Percentiles rank a stretch among this genome's conserved stretches.
These are phyloP conservation scores for Rhynchophorus ferrugineus DNA, from an alignment of 1,140 invertebrate species.

Conservation along the genomic window DNA sequence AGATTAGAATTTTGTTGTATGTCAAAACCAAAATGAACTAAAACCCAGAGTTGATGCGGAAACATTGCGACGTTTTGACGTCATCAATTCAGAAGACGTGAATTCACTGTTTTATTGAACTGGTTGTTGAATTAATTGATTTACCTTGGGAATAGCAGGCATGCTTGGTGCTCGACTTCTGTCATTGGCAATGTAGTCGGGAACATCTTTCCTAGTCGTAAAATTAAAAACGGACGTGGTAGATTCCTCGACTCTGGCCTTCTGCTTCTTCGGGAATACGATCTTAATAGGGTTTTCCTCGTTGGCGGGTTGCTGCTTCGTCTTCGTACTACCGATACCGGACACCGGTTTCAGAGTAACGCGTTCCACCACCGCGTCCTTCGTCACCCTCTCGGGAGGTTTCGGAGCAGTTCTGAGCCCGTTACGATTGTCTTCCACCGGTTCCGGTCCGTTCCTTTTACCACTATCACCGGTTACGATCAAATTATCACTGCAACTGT, in stretches of 20 bases:
- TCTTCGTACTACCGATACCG: constrained; percentile 3
- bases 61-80: too few species aligned
- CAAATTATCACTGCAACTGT: background rate
- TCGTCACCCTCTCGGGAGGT: background rate
- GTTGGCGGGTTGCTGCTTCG: background rate
- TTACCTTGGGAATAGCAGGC: constrained; percentile 63
- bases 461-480: background rate
- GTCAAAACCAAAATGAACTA: too few species aligned
- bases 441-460: background rate
- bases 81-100: too few species aligned
- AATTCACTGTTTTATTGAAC: too few species aligned
- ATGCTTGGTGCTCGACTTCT: constrained; percentile 62
- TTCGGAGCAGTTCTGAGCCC: background rate
- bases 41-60: too few species aligned
- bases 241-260: constrained; percentile 30
- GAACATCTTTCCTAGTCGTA: constrained; percentile 71
- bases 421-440: background rate
- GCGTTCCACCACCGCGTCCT: constrained; percentile 1
- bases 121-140: too few species aligned
- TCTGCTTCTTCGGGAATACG: constrained; percentile 26
- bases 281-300: constrained; percentile 14
- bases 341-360: constrained; percentile 30
- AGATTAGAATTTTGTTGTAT: too few species aligned
- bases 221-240: constrained; percentile 80
- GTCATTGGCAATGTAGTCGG: constrained; percentile 86